Evolutionary conservation across 1,140 invertebrate genomes (phyloP).

Genomic region (Lanistes nyassanus): DNA sequence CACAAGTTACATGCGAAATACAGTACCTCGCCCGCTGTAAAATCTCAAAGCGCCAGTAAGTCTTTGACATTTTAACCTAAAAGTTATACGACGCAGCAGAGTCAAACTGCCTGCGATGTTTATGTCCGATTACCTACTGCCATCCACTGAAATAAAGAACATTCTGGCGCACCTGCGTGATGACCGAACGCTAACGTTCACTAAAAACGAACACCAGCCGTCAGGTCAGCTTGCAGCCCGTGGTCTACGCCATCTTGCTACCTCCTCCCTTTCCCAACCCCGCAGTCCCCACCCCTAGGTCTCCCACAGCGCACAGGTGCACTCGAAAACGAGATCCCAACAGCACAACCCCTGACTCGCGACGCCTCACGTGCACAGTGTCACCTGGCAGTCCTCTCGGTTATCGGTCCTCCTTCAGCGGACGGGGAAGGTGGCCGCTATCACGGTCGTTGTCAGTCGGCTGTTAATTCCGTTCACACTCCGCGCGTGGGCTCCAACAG

Average conservation of each 20-base stretch:
- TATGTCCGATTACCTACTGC: no score
- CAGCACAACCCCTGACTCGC: constrained; percentile 19
- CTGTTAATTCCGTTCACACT: constrained; percentile 1
- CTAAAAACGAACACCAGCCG: no score
- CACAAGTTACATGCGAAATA: no score
- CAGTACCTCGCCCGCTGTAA: no score
- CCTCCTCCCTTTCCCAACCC: background rate
- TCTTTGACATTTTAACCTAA: no score
- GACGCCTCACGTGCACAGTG: constrained; percentile 26
- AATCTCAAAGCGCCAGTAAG: no score
- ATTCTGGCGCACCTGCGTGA: no score
- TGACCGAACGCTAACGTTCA: no score
- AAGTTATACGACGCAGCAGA: no score
- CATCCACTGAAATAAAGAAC: no score
- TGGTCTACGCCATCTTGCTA: background rate
- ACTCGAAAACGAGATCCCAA: constrained; percentile 3
- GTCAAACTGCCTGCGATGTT: no score
- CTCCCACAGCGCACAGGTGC: constrained; percentile 13
- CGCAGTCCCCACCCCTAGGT: background rate
- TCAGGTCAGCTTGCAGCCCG: background rate
- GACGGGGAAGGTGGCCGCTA: constrained; percentile 26
- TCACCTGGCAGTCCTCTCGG: constrained; percentile 21
- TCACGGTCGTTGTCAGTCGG: constrained; percentile 17
- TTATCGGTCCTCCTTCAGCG: constrained; percentile 8
- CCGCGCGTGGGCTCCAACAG: background rate